Evolutionary conservation across 2,888 invertebrate species (phyloP), one percentile per base, ranked within the genome.

Genomic region (Erannis defoliaria): DNA sequence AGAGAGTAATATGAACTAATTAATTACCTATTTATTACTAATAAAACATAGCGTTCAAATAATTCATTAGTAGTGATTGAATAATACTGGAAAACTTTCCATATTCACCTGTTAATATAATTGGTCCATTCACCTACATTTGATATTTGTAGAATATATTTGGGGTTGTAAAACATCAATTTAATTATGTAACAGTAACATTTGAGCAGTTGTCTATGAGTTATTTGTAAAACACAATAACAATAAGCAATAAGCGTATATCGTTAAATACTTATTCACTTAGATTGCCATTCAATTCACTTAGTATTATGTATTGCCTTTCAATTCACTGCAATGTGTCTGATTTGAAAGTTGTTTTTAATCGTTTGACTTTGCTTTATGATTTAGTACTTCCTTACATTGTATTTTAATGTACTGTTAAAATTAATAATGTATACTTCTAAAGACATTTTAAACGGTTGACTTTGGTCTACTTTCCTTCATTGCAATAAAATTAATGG

Each of bases 61-160:
- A 55, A 55, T 55, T 55, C 45, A 55, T 55, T 55, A 37, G 6
- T 6, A 55, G 31, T 48, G 55, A 46, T 55, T 55, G 46, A 38
- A 29, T 55, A 14, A n/a, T 12, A 29, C 14, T n/a, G 37, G 43
- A 46, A 46, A 55, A 46, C 46, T 46, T n/a, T 26, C 18, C 9
- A 5, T 18, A n/a, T 38, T 51, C 19, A n/a, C 26, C 51, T 23
- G 50, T 50, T 16, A 37, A 23, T 46, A 31, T 18, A 18, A 31
- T 31, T 46, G 21, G 18, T 23, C 9, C 18, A 12, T 19, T 3
- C 26, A 1, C 5, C 8, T 0, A 8, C 29, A n/a, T 23, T n/a
- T 23, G 5, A 21, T 49, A 21, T 49, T 35, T 35, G 49, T 12
- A 12, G 9, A 49, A 35, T 35, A 35, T 35, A n/a, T n/a, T 12